Evolutionary conservation across 2,113 vertebrate species (phyloP).

Genomic region (Crypturellus undulatus): DNA sequence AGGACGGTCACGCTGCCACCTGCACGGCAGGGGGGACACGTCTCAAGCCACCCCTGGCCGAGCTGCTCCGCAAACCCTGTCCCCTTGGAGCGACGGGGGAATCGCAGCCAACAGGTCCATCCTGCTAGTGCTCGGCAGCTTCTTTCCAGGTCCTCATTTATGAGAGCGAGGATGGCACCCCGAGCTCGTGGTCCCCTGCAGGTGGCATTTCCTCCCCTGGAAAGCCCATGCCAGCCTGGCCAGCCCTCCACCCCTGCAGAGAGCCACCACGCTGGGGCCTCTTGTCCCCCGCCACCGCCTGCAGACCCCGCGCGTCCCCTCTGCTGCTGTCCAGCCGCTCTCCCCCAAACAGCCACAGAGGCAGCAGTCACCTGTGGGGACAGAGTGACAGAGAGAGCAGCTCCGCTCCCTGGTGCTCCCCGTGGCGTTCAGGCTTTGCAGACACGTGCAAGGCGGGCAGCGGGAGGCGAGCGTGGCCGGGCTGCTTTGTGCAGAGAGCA

Average conservation of each 20-base stretch:
- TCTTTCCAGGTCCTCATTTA: background rate
- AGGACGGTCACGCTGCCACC: accelerated
- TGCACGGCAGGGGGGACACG: background rate
- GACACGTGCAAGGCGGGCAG: background rate
- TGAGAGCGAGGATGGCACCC: background rate
- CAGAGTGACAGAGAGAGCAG: background rate
- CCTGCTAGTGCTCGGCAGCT: background rate
- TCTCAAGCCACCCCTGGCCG: accelerated
- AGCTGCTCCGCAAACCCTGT: accelerated
- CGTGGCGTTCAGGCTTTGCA: background rate
- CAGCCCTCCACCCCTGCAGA: background rate
- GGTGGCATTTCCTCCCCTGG: background rate
- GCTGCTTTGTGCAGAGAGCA: accelerated
- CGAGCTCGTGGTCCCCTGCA: background rate
- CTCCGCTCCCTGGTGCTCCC: background rate
- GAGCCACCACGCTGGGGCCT: background rate
- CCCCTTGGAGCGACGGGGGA: accelerated
- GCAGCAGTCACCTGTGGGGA: accelerated
- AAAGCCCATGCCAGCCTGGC: background rate
- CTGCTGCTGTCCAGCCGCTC: background rate
- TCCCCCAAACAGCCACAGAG: background rate
- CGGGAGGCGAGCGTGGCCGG: background rate
- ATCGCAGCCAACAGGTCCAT: background rate
- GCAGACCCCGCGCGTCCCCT: background rate
- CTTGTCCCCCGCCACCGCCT: too few species aligned